These are phyloP conservation scores for Chrysina gloriosa DNA, from an alignment of 2,888 invertebrate genomes.

Conservation along the genomic window DNA sequence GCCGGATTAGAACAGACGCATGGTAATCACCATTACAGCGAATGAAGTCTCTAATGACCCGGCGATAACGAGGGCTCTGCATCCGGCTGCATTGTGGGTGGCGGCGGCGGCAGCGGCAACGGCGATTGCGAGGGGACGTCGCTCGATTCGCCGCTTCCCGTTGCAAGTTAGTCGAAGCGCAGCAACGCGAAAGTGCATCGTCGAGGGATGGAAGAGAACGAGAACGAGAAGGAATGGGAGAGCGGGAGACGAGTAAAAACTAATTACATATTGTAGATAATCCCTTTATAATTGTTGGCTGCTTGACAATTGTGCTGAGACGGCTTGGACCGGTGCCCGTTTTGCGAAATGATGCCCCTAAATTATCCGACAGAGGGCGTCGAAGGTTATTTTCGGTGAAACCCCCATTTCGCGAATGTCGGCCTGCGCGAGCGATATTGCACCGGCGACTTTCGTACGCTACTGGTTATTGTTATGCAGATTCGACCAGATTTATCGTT, in stretches of 20 bases:
- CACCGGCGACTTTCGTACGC: neutral
- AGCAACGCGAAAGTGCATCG: slow-evolving; percentile 4
- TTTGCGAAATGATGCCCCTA: slow-evolving; percentile 50
- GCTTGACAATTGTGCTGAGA: slow-evolving; percentile 59
- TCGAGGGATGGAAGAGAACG: too few relatives aligned
- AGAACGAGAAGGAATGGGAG: neutral
- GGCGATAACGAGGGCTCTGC: slow-evolving; percentile 50
- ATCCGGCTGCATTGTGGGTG: slow-evolving; percentile 47
- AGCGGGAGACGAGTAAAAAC: slow-evolving; percentile 52
- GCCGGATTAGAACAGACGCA: slow-evolving; percentile 42
- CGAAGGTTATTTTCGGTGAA: neutral
- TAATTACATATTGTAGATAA: slow-evolving; percentile 62
- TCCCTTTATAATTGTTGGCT: slow-evolving; percentile 61
- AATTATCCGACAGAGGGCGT: slow-evolving; percentile 48
- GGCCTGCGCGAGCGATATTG: too few relatives aligned
- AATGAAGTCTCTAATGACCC: slow-evolving; percentile 49
- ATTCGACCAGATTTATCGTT: neutral
- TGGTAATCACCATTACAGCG: slow-evolving; percentile 52
- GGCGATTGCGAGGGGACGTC: neutral
- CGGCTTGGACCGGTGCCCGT: slow-evolving; percentile 54
- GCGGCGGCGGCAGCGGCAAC: slow-evolving; percentile 16
- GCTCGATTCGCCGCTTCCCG: neutral
- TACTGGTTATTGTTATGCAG: neutral
- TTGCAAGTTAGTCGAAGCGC: too few relatives aligned
- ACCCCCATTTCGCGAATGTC: neutral